These are phyloP conservation scores for Platycercus adscitus DNA, from an alignment of 2,113 vertebrate species.

Conservation along the genomic window DNA sequence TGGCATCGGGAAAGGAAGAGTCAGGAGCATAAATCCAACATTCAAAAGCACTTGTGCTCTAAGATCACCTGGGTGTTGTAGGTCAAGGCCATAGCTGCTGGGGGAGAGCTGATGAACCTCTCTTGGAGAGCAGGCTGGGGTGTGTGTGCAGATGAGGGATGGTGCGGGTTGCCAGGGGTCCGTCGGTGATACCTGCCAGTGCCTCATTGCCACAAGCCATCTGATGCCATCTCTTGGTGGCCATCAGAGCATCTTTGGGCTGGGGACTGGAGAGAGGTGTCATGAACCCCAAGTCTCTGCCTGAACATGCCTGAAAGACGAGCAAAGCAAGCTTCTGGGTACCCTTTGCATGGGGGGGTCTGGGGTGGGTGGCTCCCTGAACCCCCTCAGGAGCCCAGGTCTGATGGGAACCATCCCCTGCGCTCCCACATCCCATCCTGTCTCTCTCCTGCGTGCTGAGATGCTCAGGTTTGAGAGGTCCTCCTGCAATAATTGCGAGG, in stretches of 20 bases:
- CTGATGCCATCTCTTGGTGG: fast-evolving
- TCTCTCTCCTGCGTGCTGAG: background rate
- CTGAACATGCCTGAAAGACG: background rate
- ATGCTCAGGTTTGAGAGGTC: background rate
- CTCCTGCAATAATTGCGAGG: fast-evolving
- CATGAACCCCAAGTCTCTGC: background rate
- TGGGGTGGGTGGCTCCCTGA: fast-evolving
- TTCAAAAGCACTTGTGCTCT: background rate
- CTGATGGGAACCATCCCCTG: fast-evolving
- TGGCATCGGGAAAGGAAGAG: background rate
- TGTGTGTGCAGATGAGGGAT: background rate
- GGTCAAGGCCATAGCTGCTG: background rate
- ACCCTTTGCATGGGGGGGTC: fast-evolving
- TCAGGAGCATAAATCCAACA: fast-evolving
- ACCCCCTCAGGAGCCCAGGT: background rate
- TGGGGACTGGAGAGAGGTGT: background rate
- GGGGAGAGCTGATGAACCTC: background rate
- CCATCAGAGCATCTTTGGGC: background rate
- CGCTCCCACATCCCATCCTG: fast-evolving
- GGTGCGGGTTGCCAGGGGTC: background rate
- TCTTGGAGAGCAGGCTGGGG: background rate
- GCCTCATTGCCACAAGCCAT: background rate
- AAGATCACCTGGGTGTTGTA: fast-evolving
- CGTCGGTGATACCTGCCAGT: fast-evolving
- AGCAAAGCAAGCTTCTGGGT: fast-evolving